These are phyloP conservation scores for Bhutanitis thaidina DNA, from an alignment of 2,888 invertebrate genomes.

Conservation along the genomic window DNA sequence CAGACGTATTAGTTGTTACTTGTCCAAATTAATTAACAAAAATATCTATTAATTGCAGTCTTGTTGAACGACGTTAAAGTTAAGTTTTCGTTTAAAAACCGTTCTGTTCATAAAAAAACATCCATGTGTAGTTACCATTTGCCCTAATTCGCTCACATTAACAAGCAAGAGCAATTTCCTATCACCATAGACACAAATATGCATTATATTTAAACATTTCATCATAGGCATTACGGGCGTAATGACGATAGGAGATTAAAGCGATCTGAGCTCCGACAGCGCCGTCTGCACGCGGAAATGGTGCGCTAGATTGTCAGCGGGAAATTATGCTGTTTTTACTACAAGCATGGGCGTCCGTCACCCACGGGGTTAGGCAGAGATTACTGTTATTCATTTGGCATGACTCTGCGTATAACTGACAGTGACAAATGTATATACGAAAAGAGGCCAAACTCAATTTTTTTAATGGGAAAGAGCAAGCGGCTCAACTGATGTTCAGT, in stretches of 20 bases:
- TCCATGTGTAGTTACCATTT: too few relatives aligned
- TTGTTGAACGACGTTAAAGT: not conserved
- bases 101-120: too few relatives aligned
- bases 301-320: conserved; percentile 22
- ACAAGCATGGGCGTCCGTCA: not conserved
- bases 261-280: conserved; percentile 3
- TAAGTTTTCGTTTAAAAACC: not conserved
- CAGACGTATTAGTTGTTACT: too few relatives aligned
- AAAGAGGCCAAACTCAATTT: too few relatives aligned
- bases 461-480: too few relatives aligned
- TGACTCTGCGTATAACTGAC: too few relatives aligned
- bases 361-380: too few relatives aligned
- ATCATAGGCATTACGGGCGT: conserved; percentile 5
- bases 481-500: too few relatives aligned
- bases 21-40: too few relatives aligned
- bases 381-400: too few relatives aligned
- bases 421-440: too few relatives aligned
- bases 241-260: conserved; percentile 26
- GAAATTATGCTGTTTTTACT: conserved; percentile 10
- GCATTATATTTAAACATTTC: conserved; percentile 14
- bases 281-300: conserved; percentile 31
- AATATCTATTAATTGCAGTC: too few relatives aligned
- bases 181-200: not conserved
- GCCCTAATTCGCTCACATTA: not conserved
- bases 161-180: conserved; percentile 10